Evolutionary conservation across 1,140 invertebrate genomes (phyloP), one percentile per base, ranked within the genome.

Genomic region (Drosophila leontia): DNA sequence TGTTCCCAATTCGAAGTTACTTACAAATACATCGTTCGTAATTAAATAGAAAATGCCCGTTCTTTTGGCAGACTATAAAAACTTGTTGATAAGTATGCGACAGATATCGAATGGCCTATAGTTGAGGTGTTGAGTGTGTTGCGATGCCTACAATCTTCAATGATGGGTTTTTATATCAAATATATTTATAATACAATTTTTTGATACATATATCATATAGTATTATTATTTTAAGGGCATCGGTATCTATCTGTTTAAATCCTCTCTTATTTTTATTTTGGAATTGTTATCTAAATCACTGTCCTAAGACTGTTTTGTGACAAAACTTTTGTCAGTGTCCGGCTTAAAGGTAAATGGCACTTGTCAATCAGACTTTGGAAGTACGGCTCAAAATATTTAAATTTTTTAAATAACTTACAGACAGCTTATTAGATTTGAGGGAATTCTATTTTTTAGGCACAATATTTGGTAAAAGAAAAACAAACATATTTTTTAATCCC

Each of bases 51-150:
- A 67, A 69, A 69, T 1, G 1, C 11, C n/a, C 9, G 41, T 65
- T 45, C 19, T 35, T 39, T 57, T 32, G 26, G 53, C 53, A 34
- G 3, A 17, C 19, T 29, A 34, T 44, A 19, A 19, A 69, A 29
- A 47, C 62, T 17, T 34, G n/a, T 67, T 67, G 62, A 45, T 69
- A 69, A 68, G 29, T 48, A 7, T 41, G 23, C 47, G n/a, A 55
- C 59, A 62, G 45, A 55, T 55, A 62, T 23, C 45, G 12, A 39
- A 39, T n/a, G n/a, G n/a, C n/a, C n/a, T n/a, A n/a, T n/a, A n/a
- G n/a, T n/a, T n/a, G n/a, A n/a, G n/a, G n/a, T n/a, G n/a, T n/a
- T n/a, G n/a, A n/a, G n/a, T n/a, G n/a, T n/a, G n/a, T n/a, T n/a
- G n/a, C n/a, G n/a, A n/a, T 12, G 9, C 4, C 26, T 12, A 35